Percentiles rank a stretch among this genome's conserved stretches.
Conservation (phyloP, 2,888 invertebrate genomes). For the Clusia tigrina region DNA sequence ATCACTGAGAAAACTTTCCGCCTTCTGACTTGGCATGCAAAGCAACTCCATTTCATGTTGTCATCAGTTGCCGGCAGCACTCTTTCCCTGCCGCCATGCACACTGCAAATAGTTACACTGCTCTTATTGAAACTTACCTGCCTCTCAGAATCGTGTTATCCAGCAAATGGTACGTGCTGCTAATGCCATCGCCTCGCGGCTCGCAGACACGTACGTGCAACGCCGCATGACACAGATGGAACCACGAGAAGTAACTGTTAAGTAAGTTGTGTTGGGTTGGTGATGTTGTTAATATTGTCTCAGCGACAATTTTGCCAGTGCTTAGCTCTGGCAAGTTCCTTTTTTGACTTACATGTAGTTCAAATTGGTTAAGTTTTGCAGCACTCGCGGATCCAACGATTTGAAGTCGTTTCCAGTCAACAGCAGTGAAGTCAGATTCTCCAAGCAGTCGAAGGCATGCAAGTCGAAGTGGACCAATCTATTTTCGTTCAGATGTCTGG, state of each 20-base stretch:
- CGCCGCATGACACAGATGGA: constrained; percentile 68
- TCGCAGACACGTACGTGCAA: constrained; percentile 68
- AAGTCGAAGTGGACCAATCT: constrained; percentile 62
- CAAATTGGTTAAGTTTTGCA: constrained; percentile 62
- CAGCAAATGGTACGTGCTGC: constrained; percentile 68
- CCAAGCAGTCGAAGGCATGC: constrained; percentile 63
- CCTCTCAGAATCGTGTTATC: constrained; percentile 68
- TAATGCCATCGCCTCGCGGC: constrained; percentile 71
- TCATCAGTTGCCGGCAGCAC: no score
- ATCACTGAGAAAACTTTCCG: no score
- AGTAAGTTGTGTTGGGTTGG: no score
- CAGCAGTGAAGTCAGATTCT: constrained; percentile 65
- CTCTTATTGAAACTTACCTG: constrained; percentile 66
- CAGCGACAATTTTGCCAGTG: no score
- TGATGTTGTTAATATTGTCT: no score
- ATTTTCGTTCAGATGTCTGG: constrained; percentile 66
- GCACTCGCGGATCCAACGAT: constrained; percentile 59
- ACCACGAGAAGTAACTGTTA: constrained; percentile 69
- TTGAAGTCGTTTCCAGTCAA: constrained; percentile 61
- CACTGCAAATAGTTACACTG: no score
- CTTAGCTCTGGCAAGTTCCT: no score
- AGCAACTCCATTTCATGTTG: not conserved
- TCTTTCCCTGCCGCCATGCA: no score
- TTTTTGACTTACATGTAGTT: constrained; percentile 66
- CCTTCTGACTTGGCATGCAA: no score